These are phyloP conservation scores for Serinus canaria DNA, from an alignment of 2,113 vertebrate species.

Conservation along the genomic window DNA sequence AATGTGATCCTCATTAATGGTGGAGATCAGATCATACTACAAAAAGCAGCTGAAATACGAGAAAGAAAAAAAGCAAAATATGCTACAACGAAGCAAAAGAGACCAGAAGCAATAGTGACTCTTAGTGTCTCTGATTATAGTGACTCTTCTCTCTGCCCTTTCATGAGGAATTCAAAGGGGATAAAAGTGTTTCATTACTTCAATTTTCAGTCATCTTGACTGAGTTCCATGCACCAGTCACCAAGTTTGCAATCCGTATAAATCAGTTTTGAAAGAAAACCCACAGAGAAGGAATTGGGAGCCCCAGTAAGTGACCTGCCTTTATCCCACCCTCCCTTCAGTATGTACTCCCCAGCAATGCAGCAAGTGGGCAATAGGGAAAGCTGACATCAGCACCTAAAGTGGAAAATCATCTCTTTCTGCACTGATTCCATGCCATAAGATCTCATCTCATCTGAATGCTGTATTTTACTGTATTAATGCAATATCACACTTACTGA, in stretches of 20 bases:
- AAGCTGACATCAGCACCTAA: neutral
- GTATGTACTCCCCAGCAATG: neutral
- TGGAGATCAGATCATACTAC: neutral
- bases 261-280: neutral
- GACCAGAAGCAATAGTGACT: neutral
- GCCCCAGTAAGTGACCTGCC: neutral
- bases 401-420: neutral
- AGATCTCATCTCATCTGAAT: neutral
- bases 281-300: neutral
- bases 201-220: neutral
- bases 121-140: neutral
- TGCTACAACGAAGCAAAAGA: neutral
- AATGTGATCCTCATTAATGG: neutral
- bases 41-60: neutral
- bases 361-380: neutral
- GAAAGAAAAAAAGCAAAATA: neutral
- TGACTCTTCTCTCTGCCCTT: neutral
- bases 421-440: neutral
- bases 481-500: constrained; percentile 56
- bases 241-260: neutral
- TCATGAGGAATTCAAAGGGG: neutral
- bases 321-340: neutral
- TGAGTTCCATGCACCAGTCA: neutral
- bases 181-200: neutral
- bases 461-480: neutral